Base-by-base conservation (phyloP, 2,888 invertebrate genomes). In the Cordylochernes scorpioides region DNA sequence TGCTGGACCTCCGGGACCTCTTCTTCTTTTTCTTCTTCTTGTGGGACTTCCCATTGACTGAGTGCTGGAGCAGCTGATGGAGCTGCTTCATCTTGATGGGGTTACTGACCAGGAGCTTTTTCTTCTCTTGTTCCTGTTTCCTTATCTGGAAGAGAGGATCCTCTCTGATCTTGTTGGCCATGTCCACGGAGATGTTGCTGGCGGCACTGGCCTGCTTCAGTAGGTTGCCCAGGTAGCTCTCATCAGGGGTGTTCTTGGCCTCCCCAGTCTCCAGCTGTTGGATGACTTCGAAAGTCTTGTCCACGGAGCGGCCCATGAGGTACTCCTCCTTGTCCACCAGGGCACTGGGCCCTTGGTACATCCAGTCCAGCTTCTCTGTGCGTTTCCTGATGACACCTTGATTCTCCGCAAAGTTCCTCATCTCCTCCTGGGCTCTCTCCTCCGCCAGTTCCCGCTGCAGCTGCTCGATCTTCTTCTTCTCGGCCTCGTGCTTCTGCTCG, bases 31-130 rank as follows among this genome's bases (percentile, higher is more conserved):
- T n/a, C n/a, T n/a, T n/a, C n/a, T n/a, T n/a, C n/a, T n/a, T n/a
- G n/a, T n/a, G n/a, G n/a, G n/a, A n/a, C n/a, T n/a, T n/a, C n/a
- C n/a, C n/a, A n/a, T n/a, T n/a, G n/a, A n/a, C n/a, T n/a, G n/a
- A n/a, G n/a, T n/a, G n/a, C n/a, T n/a, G n/a, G n/a, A n/a, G n/a
- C n/a, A n/a, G n/a, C n/a, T n/a, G n/a, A n/a, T 80, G 68, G 2
- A 91, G 57, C 46, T 72, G 70, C 41, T 78, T 80, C 41, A 91
- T 57, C 52, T 78, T 78, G 0, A 88, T 65, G 2, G 88, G 88
- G 60, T 91, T 91, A 44, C 80, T 74, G 3, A 91, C 52, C 18
- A 91, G 58, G 34, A 75, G 71, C 34, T 70, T 67, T 22, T 74
- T 60, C 1, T 74, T 71, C 47, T 88, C 84, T 49, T 82, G 68